Percentiles rank a stretch among this genome's conserved stretches.
These are phyloP conservation scores for Drosophila lowei DNA, from an alignment of 1,140 invertebrate species.

Conservation along the genomic window DNA sequence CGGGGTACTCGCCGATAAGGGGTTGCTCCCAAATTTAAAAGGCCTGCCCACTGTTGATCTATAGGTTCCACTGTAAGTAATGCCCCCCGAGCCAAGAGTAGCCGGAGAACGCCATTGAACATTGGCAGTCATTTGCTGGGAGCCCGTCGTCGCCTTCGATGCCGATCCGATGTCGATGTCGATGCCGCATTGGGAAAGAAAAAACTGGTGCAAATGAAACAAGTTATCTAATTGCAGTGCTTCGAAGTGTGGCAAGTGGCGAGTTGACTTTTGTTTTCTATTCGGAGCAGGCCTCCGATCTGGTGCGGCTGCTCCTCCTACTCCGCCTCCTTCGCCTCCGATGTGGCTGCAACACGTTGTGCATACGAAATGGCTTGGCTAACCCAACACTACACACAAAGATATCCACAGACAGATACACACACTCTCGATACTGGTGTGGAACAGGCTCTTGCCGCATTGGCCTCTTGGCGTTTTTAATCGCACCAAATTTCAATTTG, in stretches of 20 bases:
- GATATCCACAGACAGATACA: background rate
- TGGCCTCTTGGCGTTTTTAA: conserved; percentile 66
- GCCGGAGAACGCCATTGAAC: conserved; percentile 73
- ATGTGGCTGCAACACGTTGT: conserved; percentile 55
- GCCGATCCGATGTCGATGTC: conserved; percentile 8
- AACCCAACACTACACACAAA: conserved; percentile 32
- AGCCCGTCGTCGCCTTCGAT: background rate
- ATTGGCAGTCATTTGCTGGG: conserved; percentile 75
- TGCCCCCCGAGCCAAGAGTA: background rate
- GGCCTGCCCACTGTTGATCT: too few species aligned
- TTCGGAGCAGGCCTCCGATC: conserved; percentile 46
- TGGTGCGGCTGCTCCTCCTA: background rate
- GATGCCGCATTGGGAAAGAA: conserved; percentile 18
- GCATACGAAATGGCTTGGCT: conserved; percentile 73
- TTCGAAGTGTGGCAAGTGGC: conserved; percentile 75
- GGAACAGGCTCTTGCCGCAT: conserved; percentile 32
- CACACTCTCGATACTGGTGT: conserved; percentile 12
- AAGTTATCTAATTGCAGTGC: conserved; percentile 78
- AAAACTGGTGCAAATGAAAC: conserved; percentile 80
- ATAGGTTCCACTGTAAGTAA: too few species aligned
- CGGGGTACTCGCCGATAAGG: too few species aligned
- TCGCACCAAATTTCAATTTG: conserved; percentile 81
- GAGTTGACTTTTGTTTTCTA: conserved; percentile 80
- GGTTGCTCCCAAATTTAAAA: too few species aligned
- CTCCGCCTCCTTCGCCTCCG: conserved; percentile 13